Conservation (phyloP, 1,140 invertebrate genomes). For the Calosoma granatense region DNA sequence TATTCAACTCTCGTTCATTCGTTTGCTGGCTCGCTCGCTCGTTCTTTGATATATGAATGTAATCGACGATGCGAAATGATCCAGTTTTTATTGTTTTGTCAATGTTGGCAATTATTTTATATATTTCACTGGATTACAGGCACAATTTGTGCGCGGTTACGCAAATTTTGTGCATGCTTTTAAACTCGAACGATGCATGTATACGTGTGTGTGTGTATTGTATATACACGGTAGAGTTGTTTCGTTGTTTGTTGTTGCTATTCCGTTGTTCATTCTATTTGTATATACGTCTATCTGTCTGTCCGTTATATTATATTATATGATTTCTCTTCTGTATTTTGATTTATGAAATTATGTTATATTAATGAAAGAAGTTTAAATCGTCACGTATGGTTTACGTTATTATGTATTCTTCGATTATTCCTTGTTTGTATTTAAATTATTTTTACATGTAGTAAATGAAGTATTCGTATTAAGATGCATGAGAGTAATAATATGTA, state of each 20-base stretch:
- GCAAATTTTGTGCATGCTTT: background rate
- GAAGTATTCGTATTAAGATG: too few species aligned
- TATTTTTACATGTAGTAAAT: too few species aligned
- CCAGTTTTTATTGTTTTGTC: conserved; percentile 8
- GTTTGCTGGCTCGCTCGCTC: background rate
- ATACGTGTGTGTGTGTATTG: background rate
- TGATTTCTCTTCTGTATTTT: too few species aligned
- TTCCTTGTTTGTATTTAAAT: too few species aligned
- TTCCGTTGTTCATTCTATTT: too few species aligned
- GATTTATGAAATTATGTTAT: too few species aligned
- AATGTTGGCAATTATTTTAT: conserved; percentile 8
- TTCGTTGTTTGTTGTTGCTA: background rate
- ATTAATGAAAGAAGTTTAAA: too few species aligned
- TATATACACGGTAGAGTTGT: background rate
- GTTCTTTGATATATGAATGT: background rate
- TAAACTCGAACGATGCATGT: background rate
- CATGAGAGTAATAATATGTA: too few species aligned
- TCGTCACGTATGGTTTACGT: too few species aligned
- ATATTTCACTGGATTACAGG: conserved; percentile 3
- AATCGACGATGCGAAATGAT: conserved; percentile 5
- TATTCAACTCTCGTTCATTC: background rate
- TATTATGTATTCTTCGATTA: too few species aligned
- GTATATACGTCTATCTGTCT: too few species aligned
- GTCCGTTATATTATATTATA: too few species aligned
- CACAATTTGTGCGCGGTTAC: conserved; percentile 1